Conservation (phyloP, 2,113 vertebrate genomes). For the Silurus asotus region DNA sequence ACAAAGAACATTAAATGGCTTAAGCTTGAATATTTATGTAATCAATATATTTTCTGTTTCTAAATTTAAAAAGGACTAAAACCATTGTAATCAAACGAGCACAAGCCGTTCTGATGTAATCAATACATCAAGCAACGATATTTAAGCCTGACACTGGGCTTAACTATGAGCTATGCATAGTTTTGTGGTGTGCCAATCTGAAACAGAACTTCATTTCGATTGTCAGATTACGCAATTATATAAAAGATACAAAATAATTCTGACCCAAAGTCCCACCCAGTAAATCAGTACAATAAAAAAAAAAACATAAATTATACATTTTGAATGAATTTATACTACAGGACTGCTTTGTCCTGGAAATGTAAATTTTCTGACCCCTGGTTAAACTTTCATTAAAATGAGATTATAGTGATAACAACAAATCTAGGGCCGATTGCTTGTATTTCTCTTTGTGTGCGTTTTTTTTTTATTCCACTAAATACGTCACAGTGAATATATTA, state of each 20-base stretch:
- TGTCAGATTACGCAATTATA: conserved; percentile 11
- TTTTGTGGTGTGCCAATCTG: not conserved
- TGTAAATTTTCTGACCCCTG: not conserved
- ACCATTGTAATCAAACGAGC: not conserved
- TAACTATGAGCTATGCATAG: not conserved
- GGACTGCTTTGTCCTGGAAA: not conserved
- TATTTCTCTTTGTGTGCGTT: not conserved
- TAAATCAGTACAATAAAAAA: not conserved
- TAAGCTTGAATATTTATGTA: conserved; percentile 26
- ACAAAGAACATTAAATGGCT: not conserved
- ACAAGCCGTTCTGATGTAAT: not conserved
- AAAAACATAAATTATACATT: not conserved
- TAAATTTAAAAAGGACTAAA: not conserved
- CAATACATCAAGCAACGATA: not conserved
- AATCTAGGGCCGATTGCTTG: not conserved
- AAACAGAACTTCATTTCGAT: not conserved
- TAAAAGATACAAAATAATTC: not conserved
- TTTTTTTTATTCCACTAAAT: conserved; percentile 1
- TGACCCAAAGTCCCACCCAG: conserved; percentile 1
- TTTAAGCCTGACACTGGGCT: not conserved
- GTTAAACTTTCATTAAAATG: conserved; percentile 3
- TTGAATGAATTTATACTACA: not conserved
- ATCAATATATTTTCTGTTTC: not conserved
- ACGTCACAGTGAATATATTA: not conserved
- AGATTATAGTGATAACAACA: not conserved